These are phyloP conservation scores for Drosophila rhopaloa DNA, from an alignment of 1,140 invertebrate genomes.

Conservation along the genomic window DNA sequence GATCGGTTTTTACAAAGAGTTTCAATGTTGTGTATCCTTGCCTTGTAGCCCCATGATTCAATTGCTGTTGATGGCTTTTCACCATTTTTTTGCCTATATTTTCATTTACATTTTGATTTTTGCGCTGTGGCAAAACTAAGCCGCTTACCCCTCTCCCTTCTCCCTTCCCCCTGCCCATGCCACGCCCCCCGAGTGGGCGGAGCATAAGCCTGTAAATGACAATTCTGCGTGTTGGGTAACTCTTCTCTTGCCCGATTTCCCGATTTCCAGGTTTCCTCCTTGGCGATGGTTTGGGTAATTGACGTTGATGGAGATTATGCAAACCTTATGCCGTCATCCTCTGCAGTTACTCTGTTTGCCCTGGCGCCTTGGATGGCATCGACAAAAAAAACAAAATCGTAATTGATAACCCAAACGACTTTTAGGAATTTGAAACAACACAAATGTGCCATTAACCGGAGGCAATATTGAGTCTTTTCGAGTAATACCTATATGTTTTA, in stretches of 20 bases:
- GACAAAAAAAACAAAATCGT: background rate
- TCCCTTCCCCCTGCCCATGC: constrained; percentile 2
- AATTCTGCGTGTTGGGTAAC: constrained; percentile 50
- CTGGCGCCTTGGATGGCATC: constrained; percentile 20
- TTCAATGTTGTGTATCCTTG: too few relatives aligned
- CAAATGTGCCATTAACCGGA: background rate
- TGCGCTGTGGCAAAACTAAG: constrained; percentile 61
- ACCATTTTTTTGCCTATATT: constrained; percentile 12
- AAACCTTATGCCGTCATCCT: constrained; percentile 27
- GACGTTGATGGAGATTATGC: constrained; percentile 76
- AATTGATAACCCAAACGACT: background rate
- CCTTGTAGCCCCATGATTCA: background rate
- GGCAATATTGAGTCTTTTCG: too few relatives aligned
- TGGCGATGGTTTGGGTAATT: constrained; percentile 73
- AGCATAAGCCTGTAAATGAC: constrained; percentile 51
- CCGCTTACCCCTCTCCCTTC: constrained; percentile 62
- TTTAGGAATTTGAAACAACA: background rate
- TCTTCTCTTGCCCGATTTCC: too few relatives aligned
- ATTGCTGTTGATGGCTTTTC: constrained; percentile 44
- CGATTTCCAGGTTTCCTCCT: background rate
- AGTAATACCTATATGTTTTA: too few relatives aligned
- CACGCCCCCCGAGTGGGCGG: background rate
- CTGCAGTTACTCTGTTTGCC: background rate
- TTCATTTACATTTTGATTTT: constrained; percentile 54
- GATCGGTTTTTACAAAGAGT: too few relatives aligned